Base-by-base conservation (phyloP, 2,888 invertebrate genomes). In the Pterostichus niger region DNA sequence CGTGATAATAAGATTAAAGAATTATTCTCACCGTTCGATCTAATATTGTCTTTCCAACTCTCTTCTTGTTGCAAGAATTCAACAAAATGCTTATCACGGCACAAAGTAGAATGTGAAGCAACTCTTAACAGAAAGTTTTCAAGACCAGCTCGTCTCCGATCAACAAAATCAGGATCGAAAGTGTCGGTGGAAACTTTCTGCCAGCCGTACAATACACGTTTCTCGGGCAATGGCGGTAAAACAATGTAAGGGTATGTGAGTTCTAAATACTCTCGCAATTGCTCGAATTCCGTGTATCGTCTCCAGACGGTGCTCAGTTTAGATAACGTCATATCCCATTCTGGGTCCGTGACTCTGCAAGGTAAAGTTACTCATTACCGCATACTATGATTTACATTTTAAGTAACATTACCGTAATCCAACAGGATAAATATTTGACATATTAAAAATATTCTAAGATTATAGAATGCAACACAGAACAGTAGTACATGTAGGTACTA, bases 271-370 rank as follows among this genome's bases (percentile, higher is more conserved):
- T 94, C 93, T 86, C 95, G 92, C 75, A 97, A 92, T 85, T 95
- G 93, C 88, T 96, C 96, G 91, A 96, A 96, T 89, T 97, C 96
- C 64, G 95, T 96, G 88, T 96, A 97, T 44, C 96, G 90, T 85
- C 96, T 91, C 95, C 95, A 95, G 85, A 95, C 92, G 13, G 94
- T 93, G 85, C 93, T 94, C 82, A 94, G 90, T 87, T 92, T 93
- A 2, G 92, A 91, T 59, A 94, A 90, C 61, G 94, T 92, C 83
- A 91, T 89, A 86, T 92, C 92, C 86, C 92, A 93, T 10, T 93
- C 92, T 7, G 92, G 91, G 89, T 94, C 94, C 31, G 92, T 93
- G 7, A 94, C 93, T 90, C 95, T 95, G 88, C 24, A 91, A 91
- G 84, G 46, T 78, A 84, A 85, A 84, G 68, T 59, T 75, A 68